These are phyloP conservation scores for Chionodraco myersi DNA, from an alignment of 2,113 vertebrate genomes.

Conservation along the genomic window DNA sequence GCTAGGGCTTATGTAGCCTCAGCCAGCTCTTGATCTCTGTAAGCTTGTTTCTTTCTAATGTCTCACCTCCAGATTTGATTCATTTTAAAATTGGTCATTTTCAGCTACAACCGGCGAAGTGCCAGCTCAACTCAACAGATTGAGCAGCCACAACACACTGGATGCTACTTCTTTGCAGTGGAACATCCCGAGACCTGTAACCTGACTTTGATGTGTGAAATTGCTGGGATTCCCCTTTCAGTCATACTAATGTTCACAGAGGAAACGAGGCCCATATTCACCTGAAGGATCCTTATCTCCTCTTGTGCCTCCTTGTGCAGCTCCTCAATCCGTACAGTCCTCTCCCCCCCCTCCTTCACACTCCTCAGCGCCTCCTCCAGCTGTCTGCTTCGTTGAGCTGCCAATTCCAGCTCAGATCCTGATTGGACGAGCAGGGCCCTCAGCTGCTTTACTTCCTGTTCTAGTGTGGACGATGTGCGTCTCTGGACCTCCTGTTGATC, in stretches of 20 bases:
- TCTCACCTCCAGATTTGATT: no score
- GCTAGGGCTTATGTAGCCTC: no score
- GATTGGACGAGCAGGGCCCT: slow-evolving; percentile 84
- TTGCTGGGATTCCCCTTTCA: not conserved
- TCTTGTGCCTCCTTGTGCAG: slow-evolving; percentile 91
- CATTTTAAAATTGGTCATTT: no score
- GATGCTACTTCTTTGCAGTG: not conserved
- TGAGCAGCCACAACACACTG: not conserved
- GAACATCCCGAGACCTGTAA: not conserved
- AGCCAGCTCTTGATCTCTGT: no score
- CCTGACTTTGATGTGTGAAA: not conserved
- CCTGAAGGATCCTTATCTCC: slow-evolving; percentile 89
- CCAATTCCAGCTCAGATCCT: slow-evolving; percentile 81
- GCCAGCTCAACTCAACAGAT: no score
- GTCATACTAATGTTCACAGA: not conserved
- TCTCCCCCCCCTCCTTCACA: slow-evolving; percentile 65
- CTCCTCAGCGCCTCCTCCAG: slow-evolving; percentile 85
- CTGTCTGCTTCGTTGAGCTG: slow-evolving; percentile 82
- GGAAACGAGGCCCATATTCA: slow-evolving; percentile 15
- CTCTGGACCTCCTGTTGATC: slow-evolving; percentile 71
- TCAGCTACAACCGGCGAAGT: no score
- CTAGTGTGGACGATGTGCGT: slow-evolving; percentile 58
- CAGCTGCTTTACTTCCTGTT: slow-evolving; percentile 85
- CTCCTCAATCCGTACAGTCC: slow-evolving; percentile 80
- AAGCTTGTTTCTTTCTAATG: no score